phyloP scores from a whole-genome alignment of 2,113 vertebrate genomes.

The Centropus bengalensis region DNA sequence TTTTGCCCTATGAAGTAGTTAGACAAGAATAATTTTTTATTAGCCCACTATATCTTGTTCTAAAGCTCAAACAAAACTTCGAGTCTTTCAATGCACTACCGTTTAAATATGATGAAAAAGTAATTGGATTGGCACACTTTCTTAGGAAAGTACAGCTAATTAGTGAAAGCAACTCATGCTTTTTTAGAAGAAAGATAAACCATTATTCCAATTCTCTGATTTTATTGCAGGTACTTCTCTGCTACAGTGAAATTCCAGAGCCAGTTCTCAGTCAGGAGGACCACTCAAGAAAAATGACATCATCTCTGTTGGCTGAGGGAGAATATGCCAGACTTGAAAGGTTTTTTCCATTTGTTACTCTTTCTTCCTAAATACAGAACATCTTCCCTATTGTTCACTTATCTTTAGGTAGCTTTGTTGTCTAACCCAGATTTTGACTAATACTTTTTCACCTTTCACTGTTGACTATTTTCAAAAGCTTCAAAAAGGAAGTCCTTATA shows the following conservation, averaged over 20 bases:
- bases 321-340: background rate
- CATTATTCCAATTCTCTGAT: background rate
- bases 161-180: background rate
- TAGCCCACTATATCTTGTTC: background rate
- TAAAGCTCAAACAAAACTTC: background rate
- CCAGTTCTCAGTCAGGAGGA: background rate
- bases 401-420: background rate
- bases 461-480: background rate
- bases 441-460: background rate
- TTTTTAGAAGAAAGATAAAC: background rate
- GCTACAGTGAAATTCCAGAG: background rate
- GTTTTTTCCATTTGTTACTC: background rate
- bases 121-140: background rate
- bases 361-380: background rate
- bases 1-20: background rate
- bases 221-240: background rate
- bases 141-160: background rate
- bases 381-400: background rate
- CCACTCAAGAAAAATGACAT: background rate
- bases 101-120: conserved; percentile 4
- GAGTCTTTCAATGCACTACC: background rate
- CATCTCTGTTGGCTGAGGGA: background rate
- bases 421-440: background rate
- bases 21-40: background rate
- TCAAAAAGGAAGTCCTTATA: background rate